Evolutionary conservation across 2,888 invertebrate species (phyloP), one percentile per base, ranked within the genome.

Genomic region (Epistrophe grossulariae): DNA sequence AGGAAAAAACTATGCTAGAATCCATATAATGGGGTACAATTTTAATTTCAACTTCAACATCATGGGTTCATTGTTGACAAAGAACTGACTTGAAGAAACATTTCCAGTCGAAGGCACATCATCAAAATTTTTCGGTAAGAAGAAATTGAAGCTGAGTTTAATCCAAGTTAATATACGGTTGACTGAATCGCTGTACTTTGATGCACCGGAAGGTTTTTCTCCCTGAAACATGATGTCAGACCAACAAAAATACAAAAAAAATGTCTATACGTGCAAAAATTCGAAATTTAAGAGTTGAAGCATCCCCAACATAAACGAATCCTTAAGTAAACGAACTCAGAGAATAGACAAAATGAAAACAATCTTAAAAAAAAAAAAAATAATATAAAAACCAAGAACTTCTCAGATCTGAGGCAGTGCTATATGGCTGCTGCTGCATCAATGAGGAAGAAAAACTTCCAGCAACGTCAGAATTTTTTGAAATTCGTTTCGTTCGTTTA

Each of bases 401-500:
- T 45, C 17, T 45, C 11, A n/a, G 45, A 50, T 35, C 9, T 38
- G 0, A 38, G 15, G 19, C 35, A 52, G 19, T 35, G 17, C 1
- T 4, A n/a, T n/a, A n/a, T 19, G 4, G 2, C 0, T 40, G 13
- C n/a, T n/a, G 17, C 9, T 13, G n/a, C 59, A 17, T 10, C 17
- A 52, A 38, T 38, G 19, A 76, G 8, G 24, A 60, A 59, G 17
- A 50, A 55, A 79, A 79, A 64, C 52, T 48, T 15, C 24, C 4
- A 68, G 35, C 35, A 59, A 59, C 57, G 71, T 76, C 64, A 55
- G 71, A 66, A 64, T 64, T 84, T 80, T 50, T 57, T 45, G 52
- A 70, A 76, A 59, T 52, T 71, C 66, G 50, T 84, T 73, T 79
- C 52, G 11, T 78, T 81, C 77, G 66, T 55, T 72, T 77, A 72